Evolutionary conservation across 2,113 vertebrate species (phyloP).

Genomic region (Hipposideros armiger): DNA sequence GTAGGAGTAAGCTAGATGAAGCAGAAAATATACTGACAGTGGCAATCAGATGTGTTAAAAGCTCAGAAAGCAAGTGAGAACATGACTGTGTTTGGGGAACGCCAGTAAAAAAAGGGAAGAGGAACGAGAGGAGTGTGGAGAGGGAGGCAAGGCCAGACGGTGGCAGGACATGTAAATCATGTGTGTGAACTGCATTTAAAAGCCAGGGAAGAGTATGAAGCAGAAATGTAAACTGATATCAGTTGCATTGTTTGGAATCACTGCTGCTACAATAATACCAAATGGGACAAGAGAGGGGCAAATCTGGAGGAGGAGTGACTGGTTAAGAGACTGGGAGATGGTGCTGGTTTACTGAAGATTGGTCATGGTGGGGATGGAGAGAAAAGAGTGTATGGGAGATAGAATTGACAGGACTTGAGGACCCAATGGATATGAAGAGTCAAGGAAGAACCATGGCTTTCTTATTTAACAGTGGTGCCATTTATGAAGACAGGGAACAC

Average conservation of each 20-base stretch:
- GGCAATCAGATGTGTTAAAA: not conserved
- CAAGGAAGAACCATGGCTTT: not conserved
- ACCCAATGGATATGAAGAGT: not conserved
- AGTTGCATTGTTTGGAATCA: not conserved
- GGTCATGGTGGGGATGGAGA: not conserved
- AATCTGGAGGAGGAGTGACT: not conserved
- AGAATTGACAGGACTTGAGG: not conserved
- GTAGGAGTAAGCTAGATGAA: not conserved
- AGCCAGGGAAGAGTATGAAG: not conserved
- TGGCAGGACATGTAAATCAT: not conserved
- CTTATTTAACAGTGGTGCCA: not conserved
- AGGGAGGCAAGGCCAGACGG: not conserved
- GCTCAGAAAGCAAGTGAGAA: not conserved
- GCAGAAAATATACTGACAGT: not conserved
- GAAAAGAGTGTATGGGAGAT: not conserved
- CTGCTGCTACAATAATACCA: not conserved
- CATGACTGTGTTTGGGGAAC: not conserved
- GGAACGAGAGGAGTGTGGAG: not conserved
- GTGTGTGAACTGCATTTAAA: not conserved
- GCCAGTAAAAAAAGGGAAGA: not conserved
- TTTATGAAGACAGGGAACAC: not conserved
- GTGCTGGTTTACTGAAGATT: not conserved
- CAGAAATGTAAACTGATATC: not conserved
- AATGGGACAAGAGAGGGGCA: not conserved
- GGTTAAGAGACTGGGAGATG: not conserved